Evolutionary conservation across 2,888 invertebrate species (phyloP), one percentile per base, ranked within the genome.

Genomic region (Monochamus alternatus): DNA sequence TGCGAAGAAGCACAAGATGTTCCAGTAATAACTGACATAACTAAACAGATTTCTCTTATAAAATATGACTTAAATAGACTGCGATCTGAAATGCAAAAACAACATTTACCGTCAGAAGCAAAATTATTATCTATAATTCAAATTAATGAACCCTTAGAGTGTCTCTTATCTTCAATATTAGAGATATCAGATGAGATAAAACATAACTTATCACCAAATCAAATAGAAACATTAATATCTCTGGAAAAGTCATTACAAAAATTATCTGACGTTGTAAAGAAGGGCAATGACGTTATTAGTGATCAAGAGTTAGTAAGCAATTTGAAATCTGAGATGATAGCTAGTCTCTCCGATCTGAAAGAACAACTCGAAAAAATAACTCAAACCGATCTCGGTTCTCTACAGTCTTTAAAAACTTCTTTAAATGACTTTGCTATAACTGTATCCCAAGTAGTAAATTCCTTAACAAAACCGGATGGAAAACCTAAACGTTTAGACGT

Each of bases 111-210:
- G 68, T 44, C 71, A 79, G 64, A 59, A 22, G 75, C 77, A 73
- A 76, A 75, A 52, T 47, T 77, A 59, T 30, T 75, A 31, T 73
- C 79, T 58, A 64, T 82, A 52, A 32, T 79, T 51, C 73, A 80
- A 74, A 73, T 79, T 22, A 60, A 72, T 12, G 63, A 38, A 32
- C 63, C 63, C n/a, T 32, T 63, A 12, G 31, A 32, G 12, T 32
- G 7, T 4, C 63, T 63, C 7, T 63, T 32, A 32, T n/a, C 43
- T 38, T 63, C 63, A 43, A 38, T 63, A n/a, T 12, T 38, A 38
- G 3, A 63, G 32, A 38, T 63, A n/a, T 5, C 31, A 3, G 43
- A 38, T 12, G 38, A 38, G 5, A 3, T 14, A 30, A 8, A 8
- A 75, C 22, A 52, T 81, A 47, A 65, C 8, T 7, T 58, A 58